Conservation (phyloP, 1,140 invertebrate species). For the Archegozetes longisetosus region DNA sequence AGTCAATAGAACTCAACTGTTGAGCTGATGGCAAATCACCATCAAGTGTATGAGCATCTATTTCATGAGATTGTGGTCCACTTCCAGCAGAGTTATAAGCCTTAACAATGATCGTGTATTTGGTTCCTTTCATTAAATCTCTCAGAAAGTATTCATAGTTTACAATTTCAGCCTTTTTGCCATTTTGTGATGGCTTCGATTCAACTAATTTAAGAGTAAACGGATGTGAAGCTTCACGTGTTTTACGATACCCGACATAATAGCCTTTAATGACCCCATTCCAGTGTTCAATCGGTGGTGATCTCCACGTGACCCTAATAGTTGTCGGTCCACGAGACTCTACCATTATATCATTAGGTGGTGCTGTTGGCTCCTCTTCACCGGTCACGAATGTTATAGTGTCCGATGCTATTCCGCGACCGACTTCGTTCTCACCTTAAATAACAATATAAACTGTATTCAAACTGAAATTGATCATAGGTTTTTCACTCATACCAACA, state of each 20-base stretch:
- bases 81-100: slow-evolving; percentile 23
- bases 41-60: slow-evolving; percentile 21
- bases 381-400: slow-evolving; percentile 82
- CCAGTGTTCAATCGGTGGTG: slow-evolving; percentile 70
- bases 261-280: slow-evolving; percentile 82
- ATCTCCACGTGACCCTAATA: slow-evolving; percentile 28
- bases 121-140: slow-evolving; percentile 21
- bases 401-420: slow-evolving; percentile 73
- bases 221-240: slow-evolving; percentile 11
- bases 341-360: slow-evolving; percentile 22
- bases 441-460: no score
- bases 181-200: not conserved
- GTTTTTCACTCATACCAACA: not conserved
- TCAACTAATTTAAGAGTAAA: slow-evolving; percentile 19
- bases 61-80: slow-evolving; percentile 22
- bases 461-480: not conserved
- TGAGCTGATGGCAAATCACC: slow-evolving; percentile 22
- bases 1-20: slow-evolving; percentile 15
- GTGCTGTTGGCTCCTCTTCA: slow-evolving; percentile 47
- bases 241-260: slow-evolving; percentile 24
- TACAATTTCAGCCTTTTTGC: no score
- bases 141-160: slow-evolving; percentile 22
- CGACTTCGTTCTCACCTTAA: slow-evolving; percentile 89
- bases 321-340: slow-evolving; percentile 22
- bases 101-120: slow-evolving; percentile 23